Evolutionary conservation across 2,797 vertebrate genomes (phyloP).

Genomic region (Huso huso): DNA sequence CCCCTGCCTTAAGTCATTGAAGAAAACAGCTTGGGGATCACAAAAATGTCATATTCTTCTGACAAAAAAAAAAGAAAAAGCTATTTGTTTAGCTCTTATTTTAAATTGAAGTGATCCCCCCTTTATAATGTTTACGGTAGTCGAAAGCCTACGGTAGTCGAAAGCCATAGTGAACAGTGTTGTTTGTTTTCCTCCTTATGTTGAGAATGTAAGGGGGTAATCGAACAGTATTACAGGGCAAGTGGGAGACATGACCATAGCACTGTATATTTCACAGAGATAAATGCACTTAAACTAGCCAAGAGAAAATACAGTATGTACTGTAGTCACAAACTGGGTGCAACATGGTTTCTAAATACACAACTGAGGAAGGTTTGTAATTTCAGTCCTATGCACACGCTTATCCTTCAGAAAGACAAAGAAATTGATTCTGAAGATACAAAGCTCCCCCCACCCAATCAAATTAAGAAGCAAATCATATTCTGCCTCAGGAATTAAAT

Average conservation of each 20-base stretch:
- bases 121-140: too few species aligned
- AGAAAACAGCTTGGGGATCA: too few species aligned
- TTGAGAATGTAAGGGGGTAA: too few species aligned
- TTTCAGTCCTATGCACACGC: neutral
- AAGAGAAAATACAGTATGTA: neutral
- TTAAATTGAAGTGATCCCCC: too few species aligned
- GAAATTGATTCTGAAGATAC: neutral
- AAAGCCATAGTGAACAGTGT: too few species aligned
- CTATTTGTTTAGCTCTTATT: too few species aligned
- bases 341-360: neutral
- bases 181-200: too few species aligned
- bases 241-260: neutral
- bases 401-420: neutral
- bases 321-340: neutral
- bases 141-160: too few species aligned
- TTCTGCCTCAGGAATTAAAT: constrained; percentile 1
- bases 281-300: neutral
- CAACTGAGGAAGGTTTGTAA: neutral
- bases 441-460: neutral
- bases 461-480: constrained; percentile 4
- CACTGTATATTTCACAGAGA: neutral
- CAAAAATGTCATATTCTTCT: too few species aligned
- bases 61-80: too few species aligned
- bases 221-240: neutral
- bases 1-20: too few species aligned